Evolutionary conservation across 2,797 vertebrate species (phyloP).

Genomic region (Epinephelus awoara): DNA sequence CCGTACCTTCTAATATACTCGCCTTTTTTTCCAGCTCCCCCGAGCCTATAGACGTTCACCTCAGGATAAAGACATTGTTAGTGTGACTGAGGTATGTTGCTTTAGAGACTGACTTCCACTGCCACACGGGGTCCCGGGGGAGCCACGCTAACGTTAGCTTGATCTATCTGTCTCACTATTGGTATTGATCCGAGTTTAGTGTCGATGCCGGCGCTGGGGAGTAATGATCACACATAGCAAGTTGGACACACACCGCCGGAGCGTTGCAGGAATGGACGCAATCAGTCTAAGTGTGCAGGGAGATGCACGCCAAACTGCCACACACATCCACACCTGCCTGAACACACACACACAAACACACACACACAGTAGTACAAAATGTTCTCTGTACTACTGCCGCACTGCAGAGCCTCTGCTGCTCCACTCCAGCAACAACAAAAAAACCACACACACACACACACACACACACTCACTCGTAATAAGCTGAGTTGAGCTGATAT

Average conservation of each 20-base stretch:
- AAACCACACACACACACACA: neutral
- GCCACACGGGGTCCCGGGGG: conserved; percentile 56
- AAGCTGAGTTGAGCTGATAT: conserved; percentile 63
- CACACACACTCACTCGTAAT: conserved; percentile 12
- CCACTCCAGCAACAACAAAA: conserved; percentile 17
- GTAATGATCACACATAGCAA: conserved; percentile 66
- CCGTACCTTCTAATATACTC: conserved; percentile 34
- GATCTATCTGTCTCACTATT: conserved; percentile 73
- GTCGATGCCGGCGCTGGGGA: conserved; percentile 68
- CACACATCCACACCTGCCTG: conserved; percentile 22
- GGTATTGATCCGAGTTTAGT: conserved; percentile 79
- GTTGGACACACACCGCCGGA: conserved; percentile 35
- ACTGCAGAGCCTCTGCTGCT: conserved; percentile 55
- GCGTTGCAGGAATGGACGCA: conserved; percentile 26
- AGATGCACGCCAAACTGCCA: neutral
- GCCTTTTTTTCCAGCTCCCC: conserved; percentile 43
- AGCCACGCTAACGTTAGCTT: conserved; percentile 51
- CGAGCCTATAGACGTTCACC: conserved; percentile 58
- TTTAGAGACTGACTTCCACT: conserved; percentile 65
- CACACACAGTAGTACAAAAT: conserved; percentile 38
- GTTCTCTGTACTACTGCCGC: conserved; percentile 51
- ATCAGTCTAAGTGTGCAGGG: conserved; percentile 4
- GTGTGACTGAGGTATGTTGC: conserved; percentile 72
- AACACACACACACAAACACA: neutral
- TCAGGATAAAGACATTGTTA: conserved; percentile 71